phyloP scores from a whole-genome alignment of 2,797 vertebrate species.

The Sebastes diploproa region DNA sequence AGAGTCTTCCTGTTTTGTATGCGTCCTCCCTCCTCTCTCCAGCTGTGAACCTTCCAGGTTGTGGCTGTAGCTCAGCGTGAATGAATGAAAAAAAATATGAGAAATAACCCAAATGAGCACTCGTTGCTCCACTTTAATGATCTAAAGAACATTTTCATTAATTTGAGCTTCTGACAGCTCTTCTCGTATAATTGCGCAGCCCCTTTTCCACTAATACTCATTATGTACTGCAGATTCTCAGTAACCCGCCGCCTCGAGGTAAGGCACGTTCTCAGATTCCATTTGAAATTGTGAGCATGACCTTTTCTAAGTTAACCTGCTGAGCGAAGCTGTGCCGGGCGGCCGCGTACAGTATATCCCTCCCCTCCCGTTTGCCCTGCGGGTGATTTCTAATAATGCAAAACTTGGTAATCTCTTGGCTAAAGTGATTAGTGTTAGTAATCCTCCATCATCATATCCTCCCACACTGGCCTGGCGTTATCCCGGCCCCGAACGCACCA shows the following conservation, averaged over 20 bases:
- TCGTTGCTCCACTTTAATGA: slow-evolving; percentile 1
- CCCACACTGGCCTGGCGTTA: slow-evolving; percentile 26
- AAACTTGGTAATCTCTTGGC: slow-evolving; percentile 49
- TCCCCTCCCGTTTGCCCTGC: slow-evolving; percentile 15
- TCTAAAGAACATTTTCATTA: slow-evolving; percentile 7
- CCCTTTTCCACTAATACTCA: neutral
- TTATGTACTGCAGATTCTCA: slow-evolving; percentile 4
- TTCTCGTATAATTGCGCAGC: slow-evolving; percentile 13
- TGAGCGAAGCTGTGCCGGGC: slow-evolving; percentile 23
- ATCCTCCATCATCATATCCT: slow-evolving; percentile 59
- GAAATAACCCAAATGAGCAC: neutral
- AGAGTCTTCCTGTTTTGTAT: neutral
- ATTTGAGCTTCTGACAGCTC: slow-evolving; percentile 13
- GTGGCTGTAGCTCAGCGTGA: neutral
- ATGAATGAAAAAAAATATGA: neutral
- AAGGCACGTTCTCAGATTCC: slow-evolving; percentile 28
- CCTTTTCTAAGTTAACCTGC: slow-evolving; percentile 52
- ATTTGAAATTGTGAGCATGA: slow-evolving; percentile 35
- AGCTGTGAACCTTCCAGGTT: neutral
- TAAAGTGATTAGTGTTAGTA: slow-evolving; percentile 65
- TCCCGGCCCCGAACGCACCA: slow-evolving; percentile 33
- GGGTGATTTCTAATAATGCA: slow-evolving; percentile 61
- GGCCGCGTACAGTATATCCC: slow-evolving; percentile 21
- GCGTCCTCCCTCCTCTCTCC: neutral
- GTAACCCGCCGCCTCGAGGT: slow-evolving; percentile 21